Evolutionary conservation across 2,113 vertebrate species (phyloP), one percentile per base, ranked within the genome.

Genomic region (Ammodramus savannarum): DNA sequence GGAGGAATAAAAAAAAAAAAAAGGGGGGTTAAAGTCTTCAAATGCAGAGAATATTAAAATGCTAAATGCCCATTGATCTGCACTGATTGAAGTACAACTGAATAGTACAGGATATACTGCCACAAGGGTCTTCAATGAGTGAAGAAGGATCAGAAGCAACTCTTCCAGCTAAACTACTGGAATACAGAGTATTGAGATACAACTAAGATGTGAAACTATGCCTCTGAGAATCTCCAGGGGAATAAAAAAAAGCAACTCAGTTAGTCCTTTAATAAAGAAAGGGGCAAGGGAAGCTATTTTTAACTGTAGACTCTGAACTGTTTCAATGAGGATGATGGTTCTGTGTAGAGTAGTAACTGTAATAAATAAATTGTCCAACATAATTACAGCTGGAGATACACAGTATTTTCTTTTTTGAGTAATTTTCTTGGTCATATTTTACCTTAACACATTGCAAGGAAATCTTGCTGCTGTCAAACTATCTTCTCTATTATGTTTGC

Each of bases 281-380:
- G 10, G 5, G 9, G 7, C 0, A 2, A 16, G 6, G 5, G 4
- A 6, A 58, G 23, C 4, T 41, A 39, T 27, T 32, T 62, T 76
- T 36, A 49, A 49, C 48, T 59, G 18, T 25, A 5, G 15, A 34
- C 34, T 81, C 51, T 32, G 3, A 93, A 38, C 20, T 34, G 26
- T 58, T 85, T 43, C 46, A 78, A 38, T 20, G 51, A 62, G 19
- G 34, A 57, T 23, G 5, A 77, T 23, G 6, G 18, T 34, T 63
- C 54, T 20, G 8, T 9, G 26, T 34, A 49, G 4, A 1, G 1
- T 9, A 34, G 8, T 29, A 92, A 51, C 29, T 48, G 34, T 38
- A 71, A 55, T 15, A 69, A 80, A 73, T 36, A 5, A 88, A 80
- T 20, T 67, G 10, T 18, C 34, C 23, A n/a, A 63, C 16, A 55